Evolutionary conservation across 2,797 vertebrate genomes (phyloP).

Genomic region (Molossus alvarezi): DNA sequence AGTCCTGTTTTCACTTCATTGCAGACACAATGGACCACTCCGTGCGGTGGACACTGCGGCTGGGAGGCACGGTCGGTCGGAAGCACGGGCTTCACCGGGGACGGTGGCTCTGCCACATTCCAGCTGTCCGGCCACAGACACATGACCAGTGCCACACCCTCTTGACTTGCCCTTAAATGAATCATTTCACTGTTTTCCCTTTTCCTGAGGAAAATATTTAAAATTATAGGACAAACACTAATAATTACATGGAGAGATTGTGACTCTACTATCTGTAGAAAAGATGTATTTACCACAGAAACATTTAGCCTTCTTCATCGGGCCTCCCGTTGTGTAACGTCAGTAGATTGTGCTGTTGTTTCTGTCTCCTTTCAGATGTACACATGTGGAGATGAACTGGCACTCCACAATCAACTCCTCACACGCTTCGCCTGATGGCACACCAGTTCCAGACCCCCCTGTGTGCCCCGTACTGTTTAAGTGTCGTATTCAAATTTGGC

Average conservation of each 20-base stretch:
- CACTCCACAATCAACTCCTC: background rate
- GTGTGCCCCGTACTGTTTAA: background rate
- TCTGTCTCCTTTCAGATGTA: background rate
- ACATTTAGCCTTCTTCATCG: background rate
- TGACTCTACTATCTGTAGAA: background rate
- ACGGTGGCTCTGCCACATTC: background rate
- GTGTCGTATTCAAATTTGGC: background rate
- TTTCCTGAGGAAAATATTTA: background rate
- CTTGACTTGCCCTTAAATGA: background rate
- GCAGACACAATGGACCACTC: background rate
- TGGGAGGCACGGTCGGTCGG: background rate
- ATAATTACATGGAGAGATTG: background rate
- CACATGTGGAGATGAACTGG: background rate
- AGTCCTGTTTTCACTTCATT: background rate
- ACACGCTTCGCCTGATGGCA: background rate
- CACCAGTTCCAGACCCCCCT: background rate
- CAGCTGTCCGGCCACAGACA: background rate
- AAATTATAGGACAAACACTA: conserved; percentile 9
- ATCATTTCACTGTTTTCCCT: background rate
- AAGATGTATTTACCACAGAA: background rate
- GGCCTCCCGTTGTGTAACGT: background rate
- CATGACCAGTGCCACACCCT: background rate
- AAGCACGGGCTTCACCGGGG: background rate
- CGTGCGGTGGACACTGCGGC: background rate
- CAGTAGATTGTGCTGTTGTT: background rate